Evolutionary conservation across 1,140 invertebrate genomes (phyloP), one percentile per base, ranked within the genome.

Genomic region (Trichoplusia ni): DNA sequence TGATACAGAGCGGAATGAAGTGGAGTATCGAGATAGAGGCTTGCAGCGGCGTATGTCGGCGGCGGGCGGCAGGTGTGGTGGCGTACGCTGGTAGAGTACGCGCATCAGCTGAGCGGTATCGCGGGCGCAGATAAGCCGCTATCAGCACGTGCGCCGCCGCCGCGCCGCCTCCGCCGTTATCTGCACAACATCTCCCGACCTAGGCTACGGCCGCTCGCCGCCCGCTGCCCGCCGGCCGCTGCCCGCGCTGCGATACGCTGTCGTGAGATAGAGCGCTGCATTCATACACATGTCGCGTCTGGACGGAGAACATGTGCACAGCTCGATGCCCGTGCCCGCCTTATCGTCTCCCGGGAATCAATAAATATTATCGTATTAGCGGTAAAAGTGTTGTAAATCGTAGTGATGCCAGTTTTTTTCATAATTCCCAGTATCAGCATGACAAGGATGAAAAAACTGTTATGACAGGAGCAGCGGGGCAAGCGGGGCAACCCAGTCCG

Each of bases 351-450:
- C 75, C 78, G 65, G 61, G 77, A 84, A 82, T 70, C 73, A 61
- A 85, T 85, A 81, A 84, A 86, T 84, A 79, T 69, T 79, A 79
- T 81, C 75, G 67, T 64, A 79, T 82, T 84, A 83, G 73, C 71
- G 47, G 67, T 72, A 72, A 77, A 69, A 63, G 49, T 42, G 73
- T 60, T 65, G 74, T 78, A 76, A 78, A 78, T 77, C 67, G 61
- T 33, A 11, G 27, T n/a, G 58, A 40, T 60, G 42, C 9, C 47
- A 42, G 42, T 58, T 59, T 75, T 72, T 73, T 71, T 73, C 61
- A 56, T 46, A 49, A 21, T 79, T 82, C 78, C 73, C 47, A 65
- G 79, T 76, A 81, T 67, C 56, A 35, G 37, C 42, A 6, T 44
- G 18, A 40, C 33, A 9, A n/a, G n/a, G 33, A 70, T 70, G 74